Evolutionary conservation across 1,140 invertebrate species (phyloP).

Genomic region (Musca domestica): DNA sequence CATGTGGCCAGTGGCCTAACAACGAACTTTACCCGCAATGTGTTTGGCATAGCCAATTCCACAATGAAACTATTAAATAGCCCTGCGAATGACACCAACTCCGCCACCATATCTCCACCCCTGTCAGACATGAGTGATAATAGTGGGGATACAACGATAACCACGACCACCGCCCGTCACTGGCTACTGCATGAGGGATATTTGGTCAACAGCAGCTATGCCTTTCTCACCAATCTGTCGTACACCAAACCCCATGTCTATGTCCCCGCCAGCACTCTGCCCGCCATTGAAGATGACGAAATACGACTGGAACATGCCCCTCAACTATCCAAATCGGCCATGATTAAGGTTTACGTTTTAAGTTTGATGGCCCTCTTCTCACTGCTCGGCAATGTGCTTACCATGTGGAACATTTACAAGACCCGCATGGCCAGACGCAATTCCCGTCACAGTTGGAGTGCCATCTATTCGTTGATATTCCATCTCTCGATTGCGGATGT

Average conservation of each 20-base stretch:
- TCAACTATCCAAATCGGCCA: constrained; percentile 58
- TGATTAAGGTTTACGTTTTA: constrained; percentile 65
- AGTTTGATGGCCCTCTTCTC: constrained; percentile 68
- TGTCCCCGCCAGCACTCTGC: not conserved
- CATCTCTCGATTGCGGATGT: constrained; percentile 75
- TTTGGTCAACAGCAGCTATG: not conserved
- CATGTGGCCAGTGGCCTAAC: too few relatives aligned
- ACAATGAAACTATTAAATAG: too few relatives aligned
- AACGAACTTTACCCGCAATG: too few relatives aligned
- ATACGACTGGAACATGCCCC: constrained; percentile 63
- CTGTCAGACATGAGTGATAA: not conserved
- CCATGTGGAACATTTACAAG: constrained; percentile 71
- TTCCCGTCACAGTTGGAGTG: constrained; percentile 62
- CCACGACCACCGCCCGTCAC: not conserved
- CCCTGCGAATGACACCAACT: not conserved
- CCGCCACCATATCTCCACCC: not conserved
- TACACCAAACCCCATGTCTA: not conserved
- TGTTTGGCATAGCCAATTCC: too few relatives aligned
- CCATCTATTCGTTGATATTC: constrained; percentile 75
- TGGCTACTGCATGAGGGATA: not conserved
- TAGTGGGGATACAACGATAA: not conserved
- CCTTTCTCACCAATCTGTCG: not conserved
- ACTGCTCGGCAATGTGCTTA: constrained; percentile 70
- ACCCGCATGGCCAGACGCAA: constrained; percentile 57
- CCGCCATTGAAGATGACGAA: constrained; percentile 13